phyloP scores from a whole-genome alignment of 2,113 vertebrate genomes.

The Siphamia tubifer region DNA sequence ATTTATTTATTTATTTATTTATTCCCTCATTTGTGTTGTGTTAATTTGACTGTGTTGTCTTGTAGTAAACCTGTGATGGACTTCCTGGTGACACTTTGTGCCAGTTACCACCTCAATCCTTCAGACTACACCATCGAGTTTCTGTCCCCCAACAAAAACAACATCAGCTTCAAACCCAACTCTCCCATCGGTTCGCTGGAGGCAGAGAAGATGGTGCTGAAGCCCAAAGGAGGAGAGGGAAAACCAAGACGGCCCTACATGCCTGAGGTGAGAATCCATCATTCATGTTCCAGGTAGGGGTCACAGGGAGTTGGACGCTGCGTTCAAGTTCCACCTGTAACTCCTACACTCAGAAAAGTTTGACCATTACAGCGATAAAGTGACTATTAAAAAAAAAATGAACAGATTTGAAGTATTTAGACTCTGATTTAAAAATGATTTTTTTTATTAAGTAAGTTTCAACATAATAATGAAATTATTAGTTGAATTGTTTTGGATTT shows the following conservation, averaged over 20 bases:
- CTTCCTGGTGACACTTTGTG: constrained; percentile 90
- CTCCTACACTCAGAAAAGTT: no score
- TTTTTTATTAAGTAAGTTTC: no score
- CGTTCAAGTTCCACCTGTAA: no score
- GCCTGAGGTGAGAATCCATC: constrained; percentile 87
- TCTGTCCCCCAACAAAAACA: constrained; percentile 85
- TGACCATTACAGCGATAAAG: no score
- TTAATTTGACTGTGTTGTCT: background rate
- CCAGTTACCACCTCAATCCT: constrained; percentile 90
- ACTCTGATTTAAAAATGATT: no score
- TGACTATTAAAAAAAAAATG: no score
- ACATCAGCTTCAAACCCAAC: constrained; percentile 90
- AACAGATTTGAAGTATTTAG: no score
- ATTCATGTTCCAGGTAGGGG: no score
- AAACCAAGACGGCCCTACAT: constrained; percentile 83
- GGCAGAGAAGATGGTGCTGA: constrained; percentile 88
- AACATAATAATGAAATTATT: no score
- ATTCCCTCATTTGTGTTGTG: background rate
- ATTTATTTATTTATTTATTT: no score
- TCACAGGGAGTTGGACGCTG: no score
- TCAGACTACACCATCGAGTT: constrained; percentile 89
- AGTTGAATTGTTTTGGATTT: no score
- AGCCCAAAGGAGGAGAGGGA: constrained; percentile 85
- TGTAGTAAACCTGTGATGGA: constrained; percentile 94
- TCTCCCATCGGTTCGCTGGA: constrained; percentile 90